Base-by-base conservation (phyloP, 2,888 invertebrate species). In the Parnassius mnemosyne region DNA sequence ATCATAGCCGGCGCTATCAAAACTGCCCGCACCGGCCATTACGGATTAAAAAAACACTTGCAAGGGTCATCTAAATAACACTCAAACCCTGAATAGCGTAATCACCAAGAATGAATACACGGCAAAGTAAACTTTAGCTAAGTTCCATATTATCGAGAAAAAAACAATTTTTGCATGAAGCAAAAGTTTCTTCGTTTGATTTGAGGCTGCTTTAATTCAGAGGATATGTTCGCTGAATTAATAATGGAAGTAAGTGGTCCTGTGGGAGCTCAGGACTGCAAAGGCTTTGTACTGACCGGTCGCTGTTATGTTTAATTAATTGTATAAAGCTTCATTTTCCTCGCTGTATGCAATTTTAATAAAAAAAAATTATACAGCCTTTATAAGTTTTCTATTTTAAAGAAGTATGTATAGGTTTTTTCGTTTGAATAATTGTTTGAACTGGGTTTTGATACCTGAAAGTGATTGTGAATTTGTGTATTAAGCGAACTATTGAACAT, bases 21-120 rank as follows among this genome's bases (percentile, higher is more conserved):
- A 57, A 72, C 70, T 70, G 52, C 65, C 68, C 69, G 62, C 56
- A 67, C 72, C 76, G 78, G 70, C 85, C 82, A 85, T 87, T 87
- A 84, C 74, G 83, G 86, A 87, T 89, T 88, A 87, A 88, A 89
- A 81, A 87, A 84, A 84, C 81, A 85, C 81, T 85, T 81, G 49
- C 80, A 77, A 80, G 77, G 72, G 67, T 80, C 84, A 85, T 83
- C 81, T 77, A 80, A 83, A 86, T 85, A 85, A 70, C 69, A 60
- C 54, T 51, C 25, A 49, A 57, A 12, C 43, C 42, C 16, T 63
- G 60, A 65, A 70, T 16, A 61, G 25, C 69, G 54, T 64, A 68
- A 60, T 49, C 34, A 57, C 64, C 74, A 47, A 0, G 2, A 3
- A 10, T 49, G 50, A 10, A 7, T 55, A n/a, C 68, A 74, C 53